Conservation (phyloP, 2,113 vertebrate genomes). For the Platichthys flesus region DNA sequence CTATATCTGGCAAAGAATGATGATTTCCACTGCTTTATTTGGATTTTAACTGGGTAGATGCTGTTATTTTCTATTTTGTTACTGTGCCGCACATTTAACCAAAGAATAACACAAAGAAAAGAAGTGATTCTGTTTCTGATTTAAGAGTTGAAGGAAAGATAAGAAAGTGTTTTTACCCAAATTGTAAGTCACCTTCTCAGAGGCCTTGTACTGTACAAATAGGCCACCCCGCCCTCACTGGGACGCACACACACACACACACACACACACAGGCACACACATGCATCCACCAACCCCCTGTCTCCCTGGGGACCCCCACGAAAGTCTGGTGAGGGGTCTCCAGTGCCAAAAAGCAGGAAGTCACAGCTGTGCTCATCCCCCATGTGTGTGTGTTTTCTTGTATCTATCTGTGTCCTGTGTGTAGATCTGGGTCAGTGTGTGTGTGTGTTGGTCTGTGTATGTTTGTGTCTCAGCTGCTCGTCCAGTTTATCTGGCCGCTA, state of each 20-base stretch:
- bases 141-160: neutral
- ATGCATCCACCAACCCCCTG: constrained; percentile 31
- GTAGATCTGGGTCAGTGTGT: constrained; percentile 28
- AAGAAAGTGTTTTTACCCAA: neutral
- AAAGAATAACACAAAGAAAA: neutral
- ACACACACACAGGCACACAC: constrained; percentile 8
- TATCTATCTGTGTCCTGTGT: constrained; percentile 28
- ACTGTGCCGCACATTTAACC: constrained; percentile 2
- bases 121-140: neutral
- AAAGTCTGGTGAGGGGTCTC: constrained; percentile 62
- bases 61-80: neutral
- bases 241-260: constrained; percentile 5
- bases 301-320: constrained; percentile 53
- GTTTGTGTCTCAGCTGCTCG: constrained; percentile 40
- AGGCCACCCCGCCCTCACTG: neutral
- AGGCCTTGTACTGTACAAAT: neutral
- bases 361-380: constrained; percentile 75
- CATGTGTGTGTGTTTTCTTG: constrained; percentile 36
- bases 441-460: constrained; percentile 12
- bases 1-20: constrained; percentile 10
- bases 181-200: no score
- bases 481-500: constrained; percentile 51
- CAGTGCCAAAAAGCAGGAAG: constrained; percentile 71
- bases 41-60: neutral
- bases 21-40: constrained; percentile 34